Evolutionary conservation across 2,113 vertebrate species (phyloP), one percentile per base, ranked within the genome.

Genomic region (Panthera uncia): DNA sequence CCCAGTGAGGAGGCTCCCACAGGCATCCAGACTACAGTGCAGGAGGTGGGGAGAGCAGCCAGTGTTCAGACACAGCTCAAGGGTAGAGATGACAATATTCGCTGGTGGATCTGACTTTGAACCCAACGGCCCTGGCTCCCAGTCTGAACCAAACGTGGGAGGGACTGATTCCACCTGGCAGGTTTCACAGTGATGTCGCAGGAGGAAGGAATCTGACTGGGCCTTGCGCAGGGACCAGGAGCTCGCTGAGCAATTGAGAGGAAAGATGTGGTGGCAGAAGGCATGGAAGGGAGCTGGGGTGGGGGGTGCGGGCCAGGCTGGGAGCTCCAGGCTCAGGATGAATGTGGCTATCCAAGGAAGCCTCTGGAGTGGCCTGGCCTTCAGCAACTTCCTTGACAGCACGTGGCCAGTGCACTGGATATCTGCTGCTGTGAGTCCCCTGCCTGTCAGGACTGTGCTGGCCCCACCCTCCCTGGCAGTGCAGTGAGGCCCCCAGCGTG

Each of bases 391-490:
- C 95, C 90, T 48, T 38, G 55, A n/a, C 6, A 11, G 79, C 19
- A 52, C 15, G 1, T 1, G 52, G 76, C 45, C 27, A 4, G 45
- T 10, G 8, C 12, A 1, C 74, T 7, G 52, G 57, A 13, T 12
- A 18, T 10, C 50, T 21, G 14, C 48, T 1, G 13, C 5, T 29
- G 5, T 14, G 57, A 82, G 61, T 27, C 33, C 73, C 61, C 4
- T n/a, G 66, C 16, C 57, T 16, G 0, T 3, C 4, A 9, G 31
- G 48, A 13, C 21, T 15, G 5, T 65, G 52, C 52, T 73, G 45
- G n/a, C 6, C 15, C 11, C 0, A 7, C 1, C 27, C 21, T 11
- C 45, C 41, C 31, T 3, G 18, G 31, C 57, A n/a, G 23, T 23
- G 5, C 3, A 23, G 38, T 7, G 31, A 69, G 50, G 57, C 48